A percentile compares a stretch with the other conserved stretches of the same genome.
Evolutionary conservation across 2,797 vertebrate species (phyloP).

Genomic region (Trachurus trachurus): DNA sequence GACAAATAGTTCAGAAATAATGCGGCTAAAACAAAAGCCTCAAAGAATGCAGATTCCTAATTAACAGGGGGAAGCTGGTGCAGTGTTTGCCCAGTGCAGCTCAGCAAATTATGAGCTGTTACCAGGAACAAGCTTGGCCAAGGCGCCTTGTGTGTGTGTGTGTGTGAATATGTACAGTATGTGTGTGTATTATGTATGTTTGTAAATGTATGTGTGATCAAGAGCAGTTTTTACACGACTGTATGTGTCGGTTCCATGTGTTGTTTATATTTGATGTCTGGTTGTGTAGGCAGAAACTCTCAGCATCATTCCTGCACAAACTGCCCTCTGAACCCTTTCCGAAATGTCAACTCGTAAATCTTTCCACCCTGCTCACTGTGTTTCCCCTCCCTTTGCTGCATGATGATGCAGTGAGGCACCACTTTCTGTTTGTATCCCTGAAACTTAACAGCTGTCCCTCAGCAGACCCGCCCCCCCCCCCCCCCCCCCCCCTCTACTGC

Average conservation of each 20-base stretch:
- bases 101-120: conserved; percentile 66
- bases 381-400: conserved; percentile 61
- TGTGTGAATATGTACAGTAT: conserved; percentile 10
- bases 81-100: conserved; percentile 59
- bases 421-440: conserved; percentile 46
- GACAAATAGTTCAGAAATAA: conserved; percentile 90
- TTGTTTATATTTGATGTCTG: conserved; percentile 35
- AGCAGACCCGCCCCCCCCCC: conserved; percentile 25
- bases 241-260: conserved; percentile 19
- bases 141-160: no score
- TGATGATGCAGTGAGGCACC: conserved; percentile 62
- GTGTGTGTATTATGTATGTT: conserved; percentile 3
- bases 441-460: conserved; percentile 51
- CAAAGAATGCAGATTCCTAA: conserved; percentile 83
- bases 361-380: conserved; percentile 44
- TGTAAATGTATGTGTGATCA: conserved; percentile 3
- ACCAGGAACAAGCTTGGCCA: conserved; percentile 45
- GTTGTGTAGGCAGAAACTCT: conserved; percentile 38
- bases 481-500: conserved; percentile 10
- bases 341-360: conserved; percentile 79
- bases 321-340: conserved; percentile 62
- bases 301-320: conserved; percentile 40
- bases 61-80: conserved; percentile 73
- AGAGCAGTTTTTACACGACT: neutral
- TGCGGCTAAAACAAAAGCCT: conserved; percentile 84